Conservation (phyloP, 2,113 vertebrate genomes). For the Porphyrio hochstetteri region DNA sequence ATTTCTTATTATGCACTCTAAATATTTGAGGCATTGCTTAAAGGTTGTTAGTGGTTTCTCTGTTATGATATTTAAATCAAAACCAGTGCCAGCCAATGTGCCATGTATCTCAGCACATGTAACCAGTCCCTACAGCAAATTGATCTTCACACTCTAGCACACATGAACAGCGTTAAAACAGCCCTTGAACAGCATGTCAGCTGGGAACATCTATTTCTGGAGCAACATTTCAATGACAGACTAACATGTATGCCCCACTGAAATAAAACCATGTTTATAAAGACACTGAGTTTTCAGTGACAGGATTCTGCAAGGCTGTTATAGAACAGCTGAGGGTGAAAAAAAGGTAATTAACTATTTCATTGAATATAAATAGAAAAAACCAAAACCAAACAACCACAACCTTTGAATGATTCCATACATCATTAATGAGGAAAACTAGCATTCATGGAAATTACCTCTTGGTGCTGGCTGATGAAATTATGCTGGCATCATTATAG, state of each 20-base stretch:
- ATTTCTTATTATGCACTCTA: constrained; percentile 35
- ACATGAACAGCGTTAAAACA: background rate
- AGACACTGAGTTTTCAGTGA: background rate
- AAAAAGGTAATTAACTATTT: background rate
- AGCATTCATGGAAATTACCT: background rate
- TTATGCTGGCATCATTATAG: background rate
- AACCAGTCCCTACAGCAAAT: background rate
- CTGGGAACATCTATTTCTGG: background rate
- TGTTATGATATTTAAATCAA: constrained; percentile 43
- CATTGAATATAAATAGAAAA: background rate
- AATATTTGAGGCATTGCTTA: constrained; percentile 38
- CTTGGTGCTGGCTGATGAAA: background rate
- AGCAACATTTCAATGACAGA: background rate
- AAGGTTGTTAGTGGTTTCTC: constrained; percentile 55
- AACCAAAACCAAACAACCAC: background rate
- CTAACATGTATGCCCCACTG: background rate
- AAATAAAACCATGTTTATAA: background rate
- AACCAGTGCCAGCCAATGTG: constrained; percentile 19
- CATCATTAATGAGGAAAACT: background rate
- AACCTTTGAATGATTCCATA: background rate
- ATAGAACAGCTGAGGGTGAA: background rate
- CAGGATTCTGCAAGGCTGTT: background rate
- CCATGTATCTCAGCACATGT: background rate
- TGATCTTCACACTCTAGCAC: background rate
- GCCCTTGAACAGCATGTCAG: background rate